Conservation (phyloP, 2,797 vertebrate genomes). For the Propithecus perrieri region DNA sequence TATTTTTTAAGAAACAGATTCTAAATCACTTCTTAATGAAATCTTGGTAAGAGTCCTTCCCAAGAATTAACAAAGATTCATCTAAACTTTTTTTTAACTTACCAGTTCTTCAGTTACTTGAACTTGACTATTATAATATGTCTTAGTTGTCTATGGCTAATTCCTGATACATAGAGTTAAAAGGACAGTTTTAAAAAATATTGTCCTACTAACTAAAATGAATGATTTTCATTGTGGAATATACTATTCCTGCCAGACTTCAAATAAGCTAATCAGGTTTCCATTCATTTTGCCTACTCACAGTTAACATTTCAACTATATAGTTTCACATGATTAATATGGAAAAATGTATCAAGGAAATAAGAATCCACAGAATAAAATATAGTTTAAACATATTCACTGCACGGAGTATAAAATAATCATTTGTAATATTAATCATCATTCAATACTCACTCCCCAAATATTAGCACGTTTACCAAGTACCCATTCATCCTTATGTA, state of each 20-base stretch:
- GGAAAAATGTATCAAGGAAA: not conserved
- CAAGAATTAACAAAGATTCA: not conserved
- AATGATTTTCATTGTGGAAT: not conserved
- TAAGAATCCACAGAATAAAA: not conserved
- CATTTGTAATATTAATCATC: not conserved
- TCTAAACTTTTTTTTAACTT: not conserved
- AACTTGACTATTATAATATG: not conserved
- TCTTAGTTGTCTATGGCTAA: not conserved
- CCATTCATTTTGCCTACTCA: not conserved
- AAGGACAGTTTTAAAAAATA: not conserved
- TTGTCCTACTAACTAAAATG: not conserved
- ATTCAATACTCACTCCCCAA: not conserved
- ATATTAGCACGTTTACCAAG: not conserved
- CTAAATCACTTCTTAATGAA: not conserved
- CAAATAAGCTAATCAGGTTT: not conserved
- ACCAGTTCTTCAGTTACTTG: not conserved
- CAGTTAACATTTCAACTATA: conserved; percentile 17
- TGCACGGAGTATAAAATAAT: not conserved
- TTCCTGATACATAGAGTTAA: not conserved
- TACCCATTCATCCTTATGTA: not conserved
- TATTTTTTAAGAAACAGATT: not conserved
- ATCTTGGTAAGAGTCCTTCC: not conserved
- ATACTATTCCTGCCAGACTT: not conserved
- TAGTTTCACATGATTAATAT: not conserved
- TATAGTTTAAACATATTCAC: not conserved